Conservation (phyloP, 2,113 vertebrate species). For the Leptodactylus fuscus region DNA sequence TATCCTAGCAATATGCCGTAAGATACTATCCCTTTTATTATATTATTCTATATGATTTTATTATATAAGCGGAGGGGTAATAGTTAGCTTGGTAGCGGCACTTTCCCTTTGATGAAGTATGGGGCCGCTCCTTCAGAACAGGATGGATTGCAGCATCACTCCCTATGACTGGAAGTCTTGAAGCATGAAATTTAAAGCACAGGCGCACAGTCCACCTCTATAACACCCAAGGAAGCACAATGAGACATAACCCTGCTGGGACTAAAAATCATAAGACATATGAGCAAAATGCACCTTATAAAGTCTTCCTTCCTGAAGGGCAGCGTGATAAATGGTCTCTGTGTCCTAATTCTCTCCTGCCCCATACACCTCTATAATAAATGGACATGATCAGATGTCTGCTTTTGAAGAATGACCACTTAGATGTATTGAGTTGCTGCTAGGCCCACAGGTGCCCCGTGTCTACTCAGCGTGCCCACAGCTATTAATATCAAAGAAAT, state of each 20-base stretch:
- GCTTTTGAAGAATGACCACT: background rate
- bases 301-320: constrained; percentile 1
- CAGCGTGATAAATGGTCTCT: constrained; percentile 13
- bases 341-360: constrained; percentile 9
- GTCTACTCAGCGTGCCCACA: background rate
- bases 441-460: background rate
- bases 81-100: background rate
- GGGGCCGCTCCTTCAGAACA: background rate
- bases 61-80: background rate
- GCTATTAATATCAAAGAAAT: background rate
- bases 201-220: background rate
- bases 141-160: constrained; percentile 26
- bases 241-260: constrained; percentile 5
- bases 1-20: background rate
- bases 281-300: background rate
- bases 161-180: background rate
- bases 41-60: too few species aligned
- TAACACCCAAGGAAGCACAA: background rate
- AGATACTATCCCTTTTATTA: too few species aligned
- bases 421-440: background rate
- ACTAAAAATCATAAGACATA: background rate
- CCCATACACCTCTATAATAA: background rate
- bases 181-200: constrained; percentile 33
- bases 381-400: background rate
- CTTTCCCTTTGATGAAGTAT: background rate